A percentile compares a stretch with the other conserved stretches of the same genome.
Evolutionary conservation across 2,113 vertebrate species (phyloP).

Genomic region (Candoia aspera): DNA sequence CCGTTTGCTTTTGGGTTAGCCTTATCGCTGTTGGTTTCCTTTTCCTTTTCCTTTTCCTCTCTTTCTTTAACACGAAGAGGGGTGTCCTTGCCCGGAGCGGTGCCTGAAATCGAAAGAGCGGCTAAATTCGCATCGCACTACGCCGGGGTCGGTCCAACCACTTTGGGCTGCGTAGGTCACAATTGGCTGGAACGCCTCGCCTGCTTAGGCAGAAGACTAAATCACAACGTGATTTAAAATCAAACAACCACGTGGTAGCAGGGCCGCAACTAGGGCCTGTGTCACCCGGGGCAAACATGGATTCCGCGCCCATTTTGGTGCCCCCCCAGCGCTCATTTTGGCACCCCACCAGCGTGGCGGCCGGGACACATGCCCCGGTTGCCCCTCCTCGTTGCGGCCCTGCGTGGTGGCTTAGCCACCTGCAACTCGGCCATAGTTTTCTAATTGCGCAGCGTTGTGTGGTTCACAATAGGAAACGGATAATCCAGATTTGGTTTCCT

Average conservation of each 20-base stretch:
- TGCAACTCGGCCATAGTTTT: neutral
- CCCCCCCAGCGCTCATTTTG: too few species aligned
- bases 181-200: neutral
- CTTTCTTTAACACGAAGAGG: neutral
- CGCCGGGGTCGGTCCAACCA: neutral
- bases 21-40: neutral
- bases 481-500: neutral
- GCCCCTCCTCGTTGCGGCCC: too few species aligned
- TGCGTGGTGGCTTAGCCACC: neutral
- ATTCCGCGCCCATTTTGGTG: too few species aligned
- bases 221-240: neutral
- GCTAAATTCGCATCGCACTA: neutral
- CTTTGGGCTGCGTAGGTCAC: neutral
- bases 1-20: neutral
- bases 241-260: neutral
- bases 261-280: too few species aligned
- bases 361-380: too few species aligned
- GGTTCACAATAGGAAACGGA: neutral
- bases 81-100: neutral
- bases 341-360: too few species aligned
- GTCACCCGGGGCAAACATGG: too few species aligned
- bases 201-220: neutral
- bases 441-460: neutral
- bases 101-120: neutral
- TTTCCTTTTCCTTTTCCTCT: rapidly evolving